Evolutionary conservation across 2,113 vertebrate species (phyloP), one percentile per base, ranked within the genome.

Genomic region (Lichenostomus cassidix): DNA sequence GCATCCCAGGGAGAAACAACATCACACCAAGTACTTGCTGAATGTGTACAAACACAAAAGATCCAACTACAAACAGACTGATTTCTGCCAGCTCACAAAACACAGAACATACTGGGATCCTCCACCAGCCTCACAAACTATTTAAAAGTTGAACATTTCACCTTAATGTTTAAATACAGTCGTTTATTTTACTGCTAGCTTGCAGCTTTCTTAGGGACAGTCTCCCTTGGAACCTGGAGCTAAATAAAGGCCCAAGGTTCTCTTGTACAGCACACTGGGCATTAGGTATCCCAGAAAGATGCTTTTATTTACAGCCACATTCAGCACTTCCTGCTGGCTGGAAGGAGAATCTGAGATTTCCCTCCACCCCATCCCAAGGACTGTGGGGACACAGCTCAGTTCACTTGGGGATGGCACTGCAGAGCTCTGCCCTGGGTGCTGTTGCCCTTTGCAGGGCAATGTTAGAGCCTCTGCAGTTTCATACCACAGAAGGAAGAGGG

Each of bases 51-150:
- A 92, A 67, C 46, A 68, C 35, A 86, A 37, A 85, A 83, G 47
- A 65, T 35, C 15, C 17, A 63, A 6, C 35, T 65, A 27, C 58
- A 89, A 75, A 94, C 69, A 92, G 69, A 29, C 89, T 71, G 58
- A 37, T 31, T 92, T 65, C 81, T 94, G 81, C 42, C 67, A 95
- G 25, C 67, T 91, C 52, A 82, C 78, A 90, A 83, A 87, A 29
- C 59, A 80, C 65, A 91, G 63, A 87, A 69, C 33, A 24, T 21
- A 46, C 58, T 25, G 31, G 24, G 35, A 67, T 79, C 37, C 29
- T 70, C 27, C 24, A 73, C 20, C 46, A 58, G 46, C 25, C 70
- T 80, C 78, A 78, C 18, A 77, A 85, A 62, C 15, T 42, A 50
- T 60, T 89, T 91, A 50, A 12, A 67, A 83, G 12, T 25, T 50